Conservation (phyloP, 2,113 vertebrate genomes). For the Barbus barbus region DNA sequence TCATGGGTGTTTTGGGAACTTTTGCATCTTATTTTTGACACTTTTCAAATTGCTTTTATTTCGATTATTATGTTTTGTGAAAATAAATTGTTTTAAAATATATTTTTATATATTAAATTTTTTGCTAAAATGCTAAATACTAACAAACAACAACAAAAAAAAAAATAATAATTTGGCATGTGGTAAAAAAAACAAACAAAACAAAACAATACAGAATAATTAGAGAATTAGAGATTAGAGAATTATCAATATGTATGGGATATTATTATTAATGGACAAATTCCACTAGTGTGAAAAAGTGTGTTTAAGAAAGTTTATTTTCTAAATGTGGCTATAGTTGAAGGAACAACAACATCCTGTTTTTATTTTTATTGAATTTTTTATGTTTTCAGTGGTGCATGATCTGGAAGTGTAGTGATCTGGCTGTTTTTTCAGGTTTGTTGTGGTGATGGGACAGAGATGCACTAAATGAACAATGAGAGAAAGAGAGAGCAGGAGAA, state of each 20-base stretch:
- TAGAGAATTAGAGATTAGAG: too few species aligned
- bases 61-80: too few species aligned
- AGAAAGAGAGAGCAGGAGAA: slow-evolving; percentile 31
- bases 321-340: neutral
- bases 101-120: too few species aligned
- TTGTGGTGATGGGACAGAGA: slow-evolving; percentile 22
- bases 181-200: neutral
- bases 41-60: neutral
- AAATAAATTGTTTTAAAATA: too few species aligned
- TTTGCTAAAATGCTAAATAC: too few species aligned
- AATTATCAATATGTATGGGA: too few species aligned
- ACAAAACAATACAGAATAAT: neutral
- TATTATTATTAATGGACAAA: neutral
- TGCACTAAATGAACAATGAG: neutral
- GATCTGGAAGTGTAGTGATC: neutral
- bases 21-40: neutral
- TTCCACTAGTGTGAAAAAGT: neutral
- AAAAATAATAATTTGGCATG: neutral
- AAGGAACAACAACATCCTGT: neutral
- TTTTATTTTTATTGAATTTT: neutral
- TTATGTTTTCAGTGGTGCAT: neutral
- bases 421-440: slow-evolving; percentile 22
- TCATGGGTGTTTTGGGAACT: neutral
- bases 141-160: too few species aligned
- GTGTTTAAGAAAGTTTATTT: neutral